Percentiles rank a stretch among this genome's conserved stretches.
Conservation (phyloP, 2,113 vertebrate species). For the Proterorhinus semilunaris region DNA sequence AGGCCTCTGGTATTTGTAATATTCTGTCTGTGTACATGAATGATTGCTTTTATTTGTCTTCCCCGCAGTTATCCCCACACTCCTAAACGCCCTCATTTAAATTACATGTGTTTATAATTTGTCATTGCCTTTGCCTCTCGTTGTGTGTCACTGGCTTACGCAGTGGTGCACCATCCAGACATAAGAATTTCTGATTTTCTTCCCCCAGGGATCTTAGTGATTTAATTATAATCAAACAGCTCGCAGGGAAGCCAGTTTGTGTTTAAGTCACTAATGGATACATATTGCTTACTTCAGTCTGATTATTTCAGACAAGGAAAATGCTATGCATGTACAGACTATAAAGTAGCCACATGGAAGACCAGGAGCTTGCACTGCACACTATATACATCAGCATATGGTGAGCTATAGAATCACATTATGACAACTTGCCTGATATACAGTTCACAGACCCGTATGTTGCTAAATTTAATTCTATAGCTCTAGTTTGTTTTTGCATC, state of each 20-base stretch:
- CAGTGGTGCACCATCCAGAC: conserved; percentile 56
- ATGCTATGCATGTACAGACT: conserved; percentile 10
- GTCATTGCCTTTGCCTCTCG: conserved; percentile 59
- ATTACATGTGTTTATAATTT: conserved; percentile 69
- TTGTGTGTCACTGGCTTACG: conserved; percentile 59
- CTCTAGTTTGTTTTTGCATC: too few relatives aligned
- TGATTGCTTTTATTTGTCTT: conserved; percentile 53
- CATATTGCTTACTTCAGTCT: conserved; percentile 69
- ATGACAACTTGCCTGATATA: not conserved
- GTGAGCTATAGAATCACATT: not conserved
- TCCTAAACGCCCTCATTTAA: conserved; percentile 66
- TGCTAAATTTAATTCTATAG: too few relatives aligned
- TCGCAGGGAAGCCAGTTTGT: conserved; percentile 77
- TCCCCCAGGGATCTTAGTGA: conserved; percentile 75
- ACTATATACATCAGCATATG: not conserved
- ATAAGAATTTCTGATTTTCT: conserved; percentile 50
- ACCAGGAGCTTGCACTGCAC: not conserved
- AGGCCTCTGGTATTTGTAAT: conserved; percentile 14
- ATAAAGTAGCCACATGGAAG: conserved; percentile 5
- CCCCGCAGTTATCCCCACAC: conserved; percentile 44
- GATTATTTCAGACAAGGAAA: conserved; percentile 46
- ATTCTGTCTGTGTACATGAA: conserved; percentile 26
- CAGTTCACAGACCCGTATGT: not conserved
- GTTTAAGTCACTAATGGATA: conserved; percentile 74
- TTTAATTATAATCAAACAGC: conserved; percentile 88